Percentiles rank a stretch among this genome's conserved stretches.
Evolutionary conservation across 2,888 invertebrate genomes (phyloP).

Genomic region (Zygothrica quintamaculata): DNA sequence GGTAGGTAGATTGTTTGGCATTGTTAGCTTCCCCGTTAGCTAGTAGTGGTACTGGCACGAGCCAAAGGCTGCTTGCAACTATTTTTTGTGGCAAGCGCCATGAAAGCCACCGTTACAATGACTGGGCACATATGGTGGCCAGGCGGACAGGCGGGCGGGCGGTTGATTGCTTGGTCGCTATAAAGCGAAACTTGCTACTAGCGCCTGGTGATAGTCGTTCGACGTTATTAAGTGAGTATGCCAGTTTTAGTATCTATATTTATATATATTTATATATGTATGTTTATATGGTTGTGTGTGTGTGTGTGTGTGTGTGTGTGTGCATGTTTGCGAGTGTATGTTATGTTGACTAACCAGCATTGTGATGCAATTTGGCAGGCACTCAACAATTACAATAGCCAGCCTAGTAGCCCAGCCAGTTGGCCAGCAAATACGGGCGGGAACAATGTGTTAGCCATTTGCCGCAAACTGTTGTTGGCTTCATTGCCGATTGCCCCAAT

Average conservation of each 20-base stretch:
- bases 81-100: conserved; percentile 48
- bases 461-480: conserved; percentile 15
- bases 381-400: conserved; percentile 63
- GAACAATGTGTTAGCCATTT: conserved; percentile 29
- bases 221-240: conserved; percentile 61
- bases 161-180: no score
- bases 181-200: conserved; percentile 35
- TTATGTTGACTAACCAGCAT: conserved; percentile 49
- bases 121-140: conserved; percentile 47
- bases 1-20: not conserved
- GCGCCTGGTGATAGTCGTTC: conserved; percentile 46
- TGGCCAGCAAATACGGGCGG: conserved; percentile 17
- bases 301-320: conserved; percentile 23
- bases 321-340: conserved; percentile 20
- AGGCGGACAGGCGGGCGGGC: conserved; percentile 16
- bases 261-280: conserved; percentile 1
- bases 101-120: conserved; percentile 45
- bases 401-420: conserved; percentile 35
- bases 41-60: conserved; percentile 20
- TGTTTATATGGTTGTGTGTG: conserved; percentile 16
- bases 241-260: conserved; percentile 9
- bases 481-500: conserved; percentile 48
- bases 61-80: conserved; percentile 18
- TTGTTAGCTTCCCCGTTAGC: not conserved
- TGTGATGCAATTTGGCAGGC: conserved; percentile 70